Evolutionary conservation across 1,140 invertebrate species (phyloP), one percentile per base, ranked within the genome.

Genomic region (Manduca sexta): DNA sequence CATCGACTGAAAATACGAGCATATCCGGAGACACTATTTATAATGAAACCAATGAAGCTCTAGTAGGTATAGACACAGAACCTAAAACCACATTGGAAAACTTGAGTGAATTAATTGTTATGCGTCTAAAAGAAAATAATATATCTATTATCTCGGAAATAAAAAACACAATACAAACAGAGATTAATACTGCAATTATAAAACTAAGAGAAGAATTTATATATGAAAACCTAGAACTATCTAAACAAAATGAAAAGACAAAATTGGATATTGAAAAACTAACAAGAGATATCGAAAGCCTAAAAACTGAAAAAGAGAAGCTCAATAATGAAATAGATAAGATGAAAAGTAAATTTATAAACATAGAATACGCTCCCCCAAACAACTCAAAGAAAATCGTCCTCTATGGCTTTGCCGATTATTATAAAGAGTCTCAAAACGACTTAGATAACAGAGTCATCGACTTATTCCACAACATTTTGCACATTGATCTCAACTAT

Each of bases 71-170:
- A 5, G 21, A 26, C 21, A 5, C 21, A 26, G 21, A 26, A 26
- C 4, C 21, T 26, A 8, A 26, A 26, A 3, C 8, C 4, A 26
- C 21, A 26, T 8, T 45, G n/a, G 30, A 45, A 45, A 45, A n/a
- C 13, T 35, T 35, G 31, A 45, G 33, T 21, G 13, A 45, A 34
- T 18, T 45, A 0, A 45, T 45, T 44, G 7, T 35, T 13, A 18
- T 10, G 7, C 44, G 18, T 2, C 41, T 49, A 37, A 54, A 54
- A 8, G 46, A 49, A 37, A 54, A 54, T 10, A 45, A 54, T 18
- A 12, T 34, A 18, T 10, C 41, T 10, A 41, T 48, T 2, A 34
- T 49, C n/a, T 41, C 31, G 5, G 44, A 52, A n/a, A 10, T 52
- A 16, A 15, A 48, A 42, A 45, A 37, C 31, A 56, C 46, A 12